Base-by-base conservation (phyloP, 2,888 invertebrate species). In the Allygus modestus region DNA sequence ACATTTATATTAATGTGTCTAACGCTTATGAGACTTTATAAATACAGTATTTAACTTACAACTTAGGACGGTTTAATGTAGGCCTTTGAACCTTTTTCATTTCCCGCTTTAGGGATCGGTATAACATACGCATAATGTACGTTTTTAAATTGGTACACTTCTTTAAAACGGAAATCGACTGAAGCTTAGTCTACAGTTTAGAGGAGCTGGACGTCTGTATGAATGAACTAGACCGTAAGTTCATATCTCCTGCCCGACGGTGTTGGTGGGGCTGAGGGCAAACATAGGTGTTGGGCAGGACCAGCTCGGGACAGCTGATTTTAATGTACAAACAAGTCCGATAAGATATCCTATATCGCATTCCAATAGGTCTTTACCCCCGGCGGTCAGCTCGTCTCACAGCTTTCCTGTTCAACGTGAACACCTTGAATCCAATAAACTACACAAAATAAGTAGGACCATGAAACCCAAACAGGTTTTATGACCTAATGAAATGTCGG, bases 341-440 rank as follows among this genome's bases (percentile, higher is more conserved):
- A 79, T 79, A 79, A 79, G 79, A 79, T 79, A 77, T 77, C 77
- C 77, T 77, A 51, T 77, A 79, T 79, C 79, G 23, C 79, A 79
- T 79, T 79, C 79, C 79, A 79, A 79, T 79, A 79, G 79, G 79
- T 51, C 79, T 31, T 79, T 79, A 58, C 79, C 79, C 79, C 58
- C 79, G 23, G 79, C 54, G 20, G 33, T 37, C 69, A 37, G 1
- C 37, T n/a, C n/a, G n/a, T 15, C 73, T 41, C 12, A 31, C 65
- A 15, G 28, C 20, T 54, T 23, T 54, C 20, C 20, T 54, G 54
- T 54, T 54, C 28, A 28, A 31, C 65, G 23, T 65, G 28, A 65
- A 65, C 65, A 65, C 65, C 65, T 31, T 2, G 17, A 17, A 28
- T 28, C 28, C 65, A 65, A 65, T 65, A 65, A 65, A 65, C 65